A percentile compares a stretch with the other conserved stretches of the same genome.
Evolutionary conservation across 2,888 invertebrate genomes (phyloP).

Genomic region (Drosophila meridiana): DNA sequence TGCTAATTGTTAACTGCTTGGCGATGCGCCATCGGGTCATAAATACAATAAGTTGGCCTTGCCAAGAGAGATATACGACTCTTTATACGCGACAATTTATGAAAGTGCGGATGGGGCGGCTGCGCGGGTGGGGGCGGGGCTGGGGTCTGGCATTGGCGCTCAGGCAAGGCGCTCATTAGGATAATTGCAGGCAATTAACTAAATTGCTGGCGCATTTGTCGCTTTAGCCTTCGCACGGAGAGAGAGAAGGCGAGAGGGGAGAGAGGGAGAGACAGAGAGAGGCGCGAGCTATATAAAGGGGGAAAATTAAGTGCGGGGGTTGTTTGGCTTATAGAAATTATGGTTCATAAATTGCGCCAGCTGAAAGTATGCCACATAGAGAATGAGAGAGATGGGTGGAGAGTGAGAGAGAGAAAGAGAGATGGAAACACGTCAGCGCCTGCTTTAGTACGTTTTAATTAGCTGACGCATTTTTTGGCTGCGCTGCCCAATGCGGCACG

Average conservation of each 20-base stretch:
- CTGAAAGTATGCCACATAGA: conserved; percentile 47
- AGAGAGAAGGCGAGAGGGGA: conserved; percentile 4
- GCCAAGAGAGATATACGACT: conserved; percentile 55
- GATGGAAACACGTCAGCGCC: conserved; percentile 14
- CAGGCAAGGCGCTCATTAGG: conserved; percentile 83
- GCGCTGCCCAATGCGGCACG: conserved; percentile 47
- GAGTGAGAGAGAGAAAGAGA: background rate
- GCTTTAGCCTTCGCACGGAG: conserved; percentile 57
- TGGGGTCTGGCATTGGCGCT: conserved; percentile 45
- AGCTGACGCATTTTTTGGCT: conserved; percentile 62
- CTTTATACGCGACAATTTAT: conserved; percentile 44
- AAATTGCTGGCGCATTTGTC: conserved; percentile 84
- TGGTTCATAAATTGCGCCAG: conserved; percentile 73
- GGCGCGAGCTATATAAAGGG: conserved; percentile 8
- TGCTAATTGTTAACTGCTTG: conserved; percentile 35
- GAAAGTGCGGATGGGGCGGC: background rate
- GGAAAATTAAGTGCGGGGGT: conserved; percentile 15
- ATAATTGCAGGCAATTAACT: conserved; percentile 84
- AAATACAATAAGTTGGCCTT: conserved; percentile 73
- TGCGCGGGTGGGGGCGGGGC: conserved; percentile 11
- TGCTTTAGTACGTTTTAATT: conserved; percentile 77
- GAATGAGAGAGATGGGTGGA: background rate
- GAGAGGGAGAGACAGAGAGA: conserved; percentile 22
- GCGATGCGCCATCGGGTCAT: conserved; percentile 75
- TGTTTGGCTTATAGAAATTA: conserved; percentile 71